These are phyloP conservation scores for Gobio gobio DNA, from an alignment of 2,113 vertebrate genomes.

Conservation along the genomic window DNA sequence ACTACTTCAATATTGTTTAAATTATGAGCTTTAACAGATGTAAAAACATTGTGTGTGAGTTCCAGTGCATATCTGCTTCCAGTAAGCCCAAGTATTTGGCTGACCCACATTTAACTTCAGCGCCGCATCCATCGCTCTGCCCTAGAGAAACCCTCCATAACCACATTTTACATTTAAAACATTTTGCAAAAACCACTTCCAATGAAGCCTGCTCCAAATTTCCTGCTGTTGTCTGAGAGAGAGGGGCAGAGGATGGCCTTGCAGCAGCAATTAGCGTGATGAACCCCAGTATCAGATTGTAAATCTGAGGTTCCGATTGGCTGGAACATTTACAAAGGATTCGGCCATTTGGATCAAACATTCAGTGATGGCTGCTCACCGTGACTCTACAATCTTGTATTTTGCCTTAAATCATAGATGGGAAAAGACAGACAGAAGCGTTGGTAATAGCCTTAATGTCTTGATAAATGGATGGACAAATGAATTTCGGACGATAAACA, in stretches of 20 bases:
- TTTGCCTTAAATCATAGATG: not conserved
- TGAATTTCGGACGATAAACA: not conserved
- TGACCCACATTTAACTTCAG: conserved; percentile 56
- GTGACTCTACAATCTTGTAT: not conserved
- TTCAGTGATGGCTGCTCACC: not conserved
- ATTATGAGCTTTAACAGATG: conserved; percentile 35
- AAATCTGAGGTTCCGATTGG: conserved; percentile 12
- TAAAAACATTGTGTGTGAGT: conserved; percentile 39
- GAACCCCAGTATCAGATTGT: conserved; percentile 19
- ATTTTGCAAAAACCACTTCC: conserved; percentile 40
- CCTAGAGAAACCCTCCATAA: conserved; percentile 54
- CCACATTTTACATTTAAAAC: conserved; percentile 32
- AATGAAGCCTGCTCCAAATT: conserved; percentile 65
- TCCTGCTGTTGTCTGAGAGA: conserved; percentile 56
- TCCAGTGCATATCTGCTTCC: conserved; percentile 42
- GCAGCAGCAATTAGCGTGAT: conserved; percentile 28
- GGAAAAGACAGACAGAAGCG: not conserved
- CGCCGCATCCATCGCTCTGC: conserved; percentile 47
- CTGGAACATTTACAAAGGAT: not conserved
- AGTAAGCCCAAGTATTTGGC: conserved; percentile 43
- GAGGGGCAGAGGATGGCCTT: conserved; percentile 28
- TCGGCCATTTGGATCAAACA: conserved; percentile 10
- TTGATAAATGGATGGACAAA: not conserved
- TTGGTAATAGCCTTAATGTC: not conserved
- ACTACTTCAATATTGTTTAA: conserved; percentile 15